Conservation (phyloP, 2,113 vertebrate genomes). For the Stercorarius parasiticus region DNA sequence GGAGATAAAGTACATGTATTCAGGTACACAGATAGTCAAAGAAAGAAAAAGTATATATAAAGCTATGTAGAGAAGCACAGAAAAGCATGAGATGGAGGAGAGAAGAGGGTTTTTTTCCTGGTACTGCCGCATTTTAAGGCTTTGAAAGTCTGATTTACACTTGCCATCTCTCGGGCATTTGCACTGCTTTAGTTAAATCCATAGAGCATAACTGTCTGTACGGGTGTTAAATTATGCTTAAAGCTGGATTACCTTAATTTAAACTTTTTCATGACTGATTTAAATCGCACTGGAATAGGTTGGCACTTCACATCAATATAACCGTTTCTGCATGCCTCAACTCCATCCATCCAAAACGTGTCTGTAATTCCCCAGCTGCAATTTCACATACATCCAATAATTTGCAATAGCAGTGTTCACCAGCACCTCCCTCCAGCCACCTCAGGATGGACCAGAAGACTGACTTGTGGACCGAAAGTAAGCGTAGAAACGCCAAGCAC, state of each 20-base stretch:
- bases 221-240: not conserved
- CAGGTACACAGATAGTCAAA: too few relatives aligned
- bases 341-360: not conserved
- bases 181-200: not conserved
- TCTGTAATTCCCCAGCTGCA: not conserved
- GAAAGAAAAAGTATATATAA: not conserved
- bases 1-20: not conserved
- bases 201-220: not conserved
- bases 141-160: not conserved
- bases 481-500: not conserved
- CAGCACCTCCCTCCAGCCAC: not conserved
- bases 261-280: not conserved
- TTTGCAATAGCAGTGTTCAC: not conserved
- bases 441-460: not conserved
- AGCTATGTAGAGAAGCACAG: not conserved
- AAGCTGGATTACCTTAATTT: not conserved
- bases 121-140: not conserved
- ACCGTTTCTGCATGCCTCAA: not conserved
- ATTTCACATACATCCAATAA: fast-evolving
- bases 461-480: not conserved
- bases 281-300: not conserved
- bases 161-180: not conserved
- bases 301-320: not conserved
- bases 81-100: not conserved
- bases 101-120: not conserved